Base-by-base conservation (phyloP, 92 coral and sea anemone species). In the Anthopleura xanthogrammica region DNA sequence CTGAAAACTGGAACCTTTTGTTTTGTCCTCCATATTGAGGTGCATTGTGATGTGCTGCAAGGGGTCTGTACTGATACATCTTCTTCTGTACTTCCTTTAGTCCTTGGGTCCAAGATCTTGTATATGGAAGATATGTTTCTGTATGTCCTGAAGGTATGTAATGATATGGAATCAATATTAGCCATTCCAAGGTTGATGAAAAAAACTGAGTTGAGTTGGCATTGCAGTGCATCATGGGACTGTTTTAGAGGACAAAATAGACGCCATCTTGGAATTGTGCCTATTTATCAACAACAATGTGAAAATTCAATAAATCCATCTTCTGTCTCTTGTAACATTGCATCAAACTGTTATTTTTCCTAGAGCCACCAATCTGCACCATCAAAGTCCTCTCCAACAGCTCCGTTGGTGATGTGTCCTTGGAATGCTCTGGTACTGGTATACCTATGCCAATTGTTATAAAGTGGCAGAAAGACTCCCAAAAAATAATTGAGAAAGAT, bases 111-210 rank as follows among this genome's bases (percentile, higher is more conserved):
- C 97, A 93, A 74, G 97, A 93, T 77, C 85, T 89, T 41, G 73
- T 72, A 41, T 60, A 62, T 83, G 94, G 94, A 29, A 78, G 80
- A 80, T 85, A 81, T 52, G 81, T 77, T 8, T 85, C 76, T 55
- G 89, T 91, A 76, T 93, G 97, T 77, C 93, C 92, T 43, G 82
- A 82, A 79, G 92, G 97, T 93, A 83, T 85, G 88, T 72, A 41
- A 8, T 0, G 14, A 1, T n/a, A 20, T 19, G 5, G 5, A 20
- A 16, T 14, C 1, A 16, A 16, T 60, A 60, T 17, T 16, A 60
- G 36, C 36, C 36, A 29, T 29, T 29, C 36, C 36, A 29, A 29
- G 36, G 36, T 7, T 17, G 19, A 20, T 29, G 36, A 29, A 29
- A 29, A 29, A 29, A 29, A n/a, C n/a, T 5, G 6, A 17, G 54